These are phyloP conservation scores for Ashinkailepas kermadecensis DNA, from an alignment of 2,888 invertebrate genomes.

Conservation along the genomic window DNA sequence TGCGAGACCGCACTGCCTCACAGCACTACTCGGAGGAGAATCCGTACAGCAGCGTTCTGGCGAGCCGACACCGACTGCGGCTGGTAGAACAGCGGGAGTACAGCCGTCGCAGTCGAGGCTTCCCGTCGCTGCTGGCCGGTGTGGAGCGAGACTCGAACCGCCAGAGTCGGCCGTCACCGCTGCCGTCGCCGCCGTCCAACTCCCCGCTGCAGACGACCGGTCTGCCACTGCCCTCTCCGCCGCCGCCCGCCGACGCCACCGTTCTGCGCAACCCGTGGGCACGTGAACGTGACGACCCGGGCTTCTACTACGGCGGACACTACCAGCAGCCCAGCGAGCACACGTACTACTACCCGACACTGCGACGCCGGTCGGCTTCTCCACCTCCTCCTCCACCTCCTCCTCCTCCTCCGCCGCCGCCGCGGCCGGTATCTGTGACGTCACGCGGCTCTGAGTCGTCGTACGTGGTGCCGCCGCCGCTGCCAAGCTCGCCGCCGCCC, in stretches of 20 bases:
- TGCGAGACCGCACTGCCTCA: background rate
- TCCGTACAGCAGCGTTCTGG: background rate
- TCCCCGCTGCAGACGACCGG: background rate
- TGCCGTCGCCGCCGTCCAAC: background rate
- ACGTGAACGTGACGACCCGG: background rate
- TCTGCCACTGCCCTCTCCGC: background rate
- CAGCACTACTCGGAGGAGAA: background rate
- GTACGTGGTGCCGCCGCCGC: background rate
- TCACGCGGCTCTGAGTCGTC: background rate
- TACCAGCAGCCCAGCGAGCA: background rate
- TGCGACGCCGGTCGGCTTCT: background rate
- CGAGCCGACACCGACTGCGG: background rate
- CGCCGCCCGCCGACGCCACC: background rate
- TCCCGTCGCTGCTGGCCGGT: no score
- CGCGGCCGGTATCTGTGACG: background rate
- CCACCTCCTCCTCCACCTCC: no score
- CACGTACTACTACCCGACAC: slow-evolving; percentile 2
- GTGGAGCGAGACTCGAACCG: background rate
- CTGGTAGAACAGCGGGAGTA: background rate
- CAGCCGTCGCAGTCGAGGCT: background rate
- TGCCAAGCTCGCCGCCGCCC: background rate
- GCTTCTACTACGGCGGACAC: background rate
- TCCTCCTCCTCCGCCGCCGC: background rate
- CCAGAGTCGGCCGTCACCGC: background rate
- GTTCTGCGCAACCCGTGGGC: slow-evolving; percentile 2